Base-by-base conservation (phyloP, 2,113 vertebrate species). In the Malurus melanocephalus region DNA sequence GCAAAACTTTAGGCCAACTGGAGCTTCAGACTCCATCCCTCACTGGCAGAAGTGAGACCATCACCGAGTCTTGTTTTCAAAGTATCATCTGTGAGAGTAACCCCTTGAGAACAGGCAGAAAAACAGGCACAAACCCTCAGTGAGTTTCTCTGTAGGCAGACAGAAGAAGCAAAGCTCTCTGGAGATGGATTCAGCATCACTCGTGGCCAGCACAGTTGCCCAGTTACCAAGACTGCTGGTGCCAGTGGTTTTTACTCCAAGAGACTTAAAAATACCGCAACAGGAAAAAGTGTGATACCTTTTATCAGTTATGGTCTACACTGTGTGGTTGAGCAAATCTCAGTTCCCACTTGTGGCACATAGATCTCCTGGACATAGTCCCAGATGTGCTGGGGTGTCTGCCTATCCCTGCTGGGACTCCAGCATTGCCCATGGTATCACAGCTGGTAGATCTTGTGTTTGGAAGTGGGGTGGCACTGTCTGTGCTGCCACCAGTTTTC, bases 341-440 rank as follows among this genome's bases (percentile, higher is more conserved):
- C n/a, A 40, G 21, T 85, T 72, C 79, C 42, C 27, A 26, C 14
- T 46, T 60, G 8, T 15, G 26, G 21, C 11, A 11, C 27, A 22
- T 23, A 33, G 16, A 53, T 64, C 51, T 79, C 35, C 57, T 59
- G 30, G 35, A 15, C 9, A 1, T 7, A 3, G 62, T 75, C 27
- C n/a, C 42, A 1, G 1, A 1, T 5, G 14, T 66, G 21, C 43
- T 38, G 53, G 30, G 10, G 5, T 3, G 2, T 30, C 57, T 72
- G 68, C 38, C 35, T 32, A 3, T 28, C 18, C 17, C 49, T 75
- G 49, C 30, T 22, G 49, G 62, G 27, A 64, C 53, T 56, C 42
- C 46, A 48, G 45, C 27, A 14, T 71, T 5, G 0, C 27, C 60
- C 45, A 11, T 2, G 30, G 16, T 60, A 35, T 49, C 56, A 35